A percentile compares a stretch with the other conserved stretches of the same genome.
Conservation (phyloP, 2,888 invertebrate genomes). For the Bedellia somnulentella region DNA sequence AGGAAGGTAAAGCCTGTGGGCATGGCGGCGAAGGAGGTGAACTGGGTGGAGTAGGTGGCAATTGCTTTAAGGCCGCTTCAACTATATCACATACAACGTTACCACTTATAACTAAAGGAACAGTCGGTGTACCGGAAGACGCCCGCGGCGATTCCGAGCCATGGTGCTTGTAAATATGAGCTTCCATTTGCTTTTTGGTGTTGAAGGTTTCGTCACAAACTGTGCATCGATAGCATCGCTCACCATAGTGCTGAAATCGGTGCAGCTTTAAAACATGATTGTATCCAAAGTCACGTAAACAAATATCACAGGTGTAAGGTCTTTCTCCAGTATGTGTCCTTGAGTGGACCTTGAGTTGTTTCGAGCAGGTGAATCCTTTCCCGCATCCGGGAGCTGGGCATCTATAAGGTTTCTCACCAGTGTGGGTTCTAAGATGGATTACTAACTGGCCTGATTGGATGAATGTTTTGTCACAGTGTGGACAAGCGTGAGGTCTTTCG, state of each 20-base stretch:
- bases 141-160: conserved; percentile 51
- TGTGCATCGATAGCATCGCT: conserved; percentile 90
- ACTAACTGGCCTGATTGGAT: conserved; percentile 90
- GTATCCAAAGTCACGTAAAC: conserved; percentile 88
- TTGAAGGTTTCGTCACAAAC: conserved; percentile 89
- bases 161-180: conserved; percentile 69
- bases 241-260: conserved; percentile 87
- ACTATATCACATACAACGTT: conserved; percentile 47
- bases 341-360: conserved; percentile 88
- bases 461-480: conserved; percentile 85
- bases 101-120: conserved; percentile 27
- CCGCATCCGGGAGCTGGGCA: conserved; percentile 81
- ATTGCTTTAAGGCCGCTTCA: conserved; percentile 46
- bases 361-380: conserved; percentile 90
- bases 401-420: conserved; percentile 83
- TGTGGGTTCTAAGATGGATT: conserved; percentile 88
- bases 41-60: conserved; percentile 62
- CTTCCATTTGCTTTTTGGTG: conserved; percentile 88
- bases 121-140: conserved; percentile 24
- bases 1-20: conserved; percentile 45
- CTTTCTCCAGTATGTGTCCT: conserved; percentile 90
- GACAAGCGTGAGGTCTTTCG: conserved; percentile 87
- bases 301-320: conserved; percentile 89
- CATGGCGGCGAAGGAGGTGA: conserved; percentile 52
- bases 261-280: conserved; percentile 89